These are phyloP conservation scores for Diabrotica balteata DNA, from an alignment of 2,888 invertebrate genomes.

Conservation along the genomic window DNA sequence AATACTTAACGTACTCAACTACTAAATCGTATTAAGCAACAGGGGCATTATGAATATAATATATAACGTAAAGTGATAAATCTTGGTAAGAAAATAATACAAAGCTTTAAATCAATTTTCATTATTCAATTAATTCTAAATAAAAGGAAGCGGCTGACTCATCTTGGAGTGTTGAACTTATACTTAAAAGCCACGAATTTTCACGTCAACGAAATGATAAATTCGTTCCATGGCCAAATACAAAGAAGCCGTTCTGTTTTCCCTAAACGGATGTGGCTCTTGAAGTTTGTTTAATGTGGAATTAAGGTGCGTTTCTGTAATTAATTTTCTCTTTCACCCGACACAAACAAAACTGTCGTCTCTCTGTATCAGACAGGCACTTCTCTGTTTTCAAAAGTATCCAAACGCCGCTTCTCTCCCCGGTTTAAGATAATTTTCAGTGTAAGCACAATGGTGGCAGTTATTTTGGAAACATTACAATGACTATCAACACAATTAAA, in stretches of 20 bases:
- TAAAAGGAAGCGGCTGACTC: not conserved
- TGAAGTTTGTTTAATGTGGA: constrained; percentile 38
- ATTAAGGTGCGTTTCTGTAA: constrained; percentile 42
- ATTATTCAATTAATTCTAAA: not conserved
- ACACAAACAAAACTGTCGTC: constrained; percentile 42
- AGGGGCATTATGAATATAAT: too few species aligned
- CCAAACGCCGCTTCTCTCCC: constrained; percentile 12
- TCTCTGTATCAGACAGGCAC: constrained; percentile 41
- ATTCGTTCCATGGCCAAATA: constrained; percentile 24
- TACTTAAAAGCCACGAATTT: constrained; percentile 12
- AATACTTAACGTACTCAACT: too few species aligned
- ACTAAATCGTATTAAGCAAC: too few species aligned
- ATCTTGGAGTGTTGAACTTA: not conserved
- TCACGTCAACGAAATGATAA: constrained; percentile 20
- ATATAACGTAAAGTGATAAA: too few species aligned
- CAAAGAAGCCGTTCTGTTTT: constrained; percentile 35
- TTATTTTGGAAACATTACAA: constrained; percentile 21
- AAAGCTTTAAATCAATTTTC: too few species aligned
- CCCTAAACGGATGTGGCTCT: constrained; percentile 39
- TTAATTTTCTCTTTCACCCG: constrained; percentile 43
- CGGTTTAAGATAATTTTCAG: constrained; percentile 20
- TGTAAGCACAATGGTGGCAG: constrained; percentile 12
- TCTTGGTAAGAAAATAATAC: too few species aligned
- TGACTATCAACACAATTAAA: constrained; percentile 21
- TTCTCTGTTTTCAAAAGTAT: constrained; percentile 36